Evolutionary conservation across 2,113 vertebrate species (phyloP), one percentile per base, ranked within the genome.

Genomic region (Dunckerocampus dactyliophorus): DNA sequence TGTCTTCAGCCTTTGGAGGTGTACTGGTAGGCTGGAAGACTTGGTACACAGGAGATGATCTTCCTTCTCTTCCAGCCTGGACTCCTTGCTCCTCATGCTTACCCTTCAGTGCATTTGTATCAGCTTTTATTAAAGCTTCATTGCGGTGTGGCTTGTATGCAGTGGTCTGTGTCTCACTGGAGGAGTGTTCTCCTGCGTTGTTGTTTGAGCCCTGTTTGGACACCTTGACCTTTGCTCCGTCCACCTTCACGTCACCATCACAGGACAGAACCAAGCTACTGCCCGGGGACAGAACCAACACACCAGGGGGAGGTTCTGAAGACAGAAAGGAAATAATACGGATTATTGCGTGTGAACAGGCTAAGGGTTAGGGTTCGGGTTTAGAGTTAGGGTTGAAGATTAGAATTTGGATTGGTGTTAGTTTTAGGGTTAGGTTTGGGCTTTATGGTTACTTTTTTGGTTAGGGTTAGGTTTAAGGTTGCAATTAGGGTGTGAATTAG

Each of bases 221-320:
- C 34, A 64, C 4, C 10, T 13, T 60, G 24, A 87, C 67, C 64
- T 80, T 72, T 24, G 77, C 67, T 16, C 85, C 87, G 7, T 92
- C 55, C 39, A 90, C 79, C 15, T 17, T 75, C 39, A 88, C 82
- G 17, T 69, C 55, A 1, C 89, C 89, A 1, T 58, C 48, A 71
- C 90, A 92, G 73, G 70, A 78, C 31, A 92, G 57, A 19, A 81
- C 51, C 63, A 92, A 62, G 21, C 58, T 67, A 19, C 65, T 85
- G 45, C 88, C 88, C 0, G 60, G 47, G 0, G 74, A 49, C 47
- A 91, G 16, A 12, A 86, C 75, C 81, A 88, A n/a, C 49, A 74
- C 75, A 49, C 81, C 88, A 22, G 84, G 77, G 39, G 73, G 66
- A 51, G 82, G 65, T 3, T 88, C 91, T 91, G 79, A 24, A 47